These are phyloP conservation scores for Leptosomus discolor DNA, from an alignment of 2,113 vertebrate species.

Conservation along the genomic window DNA sequence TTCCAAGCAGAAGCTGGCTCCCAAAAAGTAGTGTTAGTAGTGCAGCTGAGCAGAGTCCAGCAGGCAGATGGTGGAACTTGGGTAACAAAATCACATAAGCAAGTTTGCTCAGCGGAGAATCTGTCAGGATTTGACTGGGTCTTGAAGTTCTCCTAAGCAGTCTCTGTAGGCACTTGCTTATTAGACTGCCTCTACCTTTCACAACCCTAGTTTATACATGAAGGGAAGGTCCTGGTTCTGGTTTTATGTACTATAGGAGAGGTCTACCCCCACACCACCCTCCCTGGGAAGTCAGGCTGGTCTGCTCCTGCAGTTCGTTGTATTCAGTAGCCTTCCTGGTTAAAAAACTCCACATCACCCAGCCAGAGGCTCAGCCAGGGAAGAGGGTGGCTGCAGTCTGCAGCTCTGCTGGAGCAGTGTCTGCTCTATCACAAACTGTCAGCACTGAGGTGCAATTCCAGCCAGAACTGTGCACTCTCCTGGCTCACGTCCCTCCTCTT, in stretches of 20 bases:
- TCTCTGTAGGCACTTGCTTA: background rate
- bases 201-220: background rate
- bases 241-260: background rate
- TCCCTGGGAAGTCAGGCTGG: background rate
- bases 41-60: background rate
- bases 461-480: accelerated
- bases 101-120: background rate
- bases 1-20: background rate
- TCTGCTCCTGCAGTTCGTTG: background rate
- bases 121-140: background rate
- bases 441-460: background rate
- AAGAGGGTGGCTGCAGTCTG: background rate
- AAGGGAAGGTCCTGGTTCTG: background rate
- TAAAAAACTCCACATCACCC: background rate
- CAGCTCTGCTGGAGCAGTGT: background rate
- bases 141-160: background rate
- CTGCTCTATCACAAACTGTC: background rate
- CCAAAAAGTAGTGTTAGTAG: background rate
- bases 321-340: background rate
- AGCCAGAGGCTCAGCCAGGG: background rate
- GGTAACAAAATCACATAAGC: background rate
- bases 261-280: background rate
- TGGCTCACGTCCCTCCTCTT: background rate
- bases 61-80: background rate
- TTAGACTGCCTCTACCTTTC: background rate